These are phyloP conservation scores for Oenanthe oenanthe DNA, from an alignment of 2,113 vertebrate species.

Conservation along the genomic window DNA sequence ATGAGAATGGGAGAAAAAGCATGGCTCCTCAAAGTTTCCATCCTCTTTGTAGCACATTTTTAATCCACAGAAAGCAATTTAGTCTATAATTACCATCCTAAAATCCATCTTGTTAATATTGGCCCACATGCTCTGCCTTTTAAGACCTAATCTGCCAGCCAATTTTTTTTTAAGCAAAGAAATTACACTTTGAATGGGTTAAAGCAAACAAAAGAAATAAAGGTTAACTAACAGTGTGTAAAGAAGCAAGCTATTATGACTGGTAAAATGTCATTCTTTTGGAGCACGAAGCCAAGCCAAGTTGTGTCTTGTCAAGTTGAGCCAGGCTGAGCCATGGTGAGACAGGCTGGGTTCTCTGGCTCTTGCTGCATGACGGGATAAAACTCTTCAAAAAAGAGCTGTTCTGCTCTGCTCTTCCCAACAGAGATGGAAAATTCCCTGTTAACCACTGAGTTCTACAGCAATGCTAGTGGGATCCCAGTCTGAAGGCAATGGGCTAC, in stretches of 20 bases:
- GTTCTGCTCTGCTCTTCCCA: not conserved
- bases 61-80: not conserved
- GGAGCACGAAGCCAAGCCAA: not conserved
- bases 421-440: not conserved
- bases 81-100: not conserved
- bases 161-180: not conserved
- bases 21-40: not conserved
- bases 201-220: not conserved
- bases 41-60: not conserved
- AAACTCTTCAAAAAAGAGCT: not conserved
- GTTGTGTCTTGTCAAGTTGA: not conserved
- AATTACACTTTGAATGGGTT: not conserved
- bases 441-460: not conserved
- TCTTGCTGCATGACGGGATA: rapidly evolving
- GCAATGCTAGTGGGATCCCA: not conserved
- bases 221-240: not conserved
- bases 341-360: not conserved
- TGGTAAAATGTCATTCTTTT: not conserved
- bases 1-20: not conserved
- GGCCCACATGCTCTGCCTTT: not conserved
- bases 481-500: not conserved
- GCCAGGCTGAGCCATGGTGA: not conserved
- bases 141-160: not conserved
- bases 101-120: not conserved
- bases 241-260: not conserved